A percentile compares a stretch with the other conserved stretches of the same genome.
These are phyloP conservation scores for Triplophysa tibetana DNA, from an alignment of 2,113 vertebrate species.

Conservation along the genomic window DNA sequence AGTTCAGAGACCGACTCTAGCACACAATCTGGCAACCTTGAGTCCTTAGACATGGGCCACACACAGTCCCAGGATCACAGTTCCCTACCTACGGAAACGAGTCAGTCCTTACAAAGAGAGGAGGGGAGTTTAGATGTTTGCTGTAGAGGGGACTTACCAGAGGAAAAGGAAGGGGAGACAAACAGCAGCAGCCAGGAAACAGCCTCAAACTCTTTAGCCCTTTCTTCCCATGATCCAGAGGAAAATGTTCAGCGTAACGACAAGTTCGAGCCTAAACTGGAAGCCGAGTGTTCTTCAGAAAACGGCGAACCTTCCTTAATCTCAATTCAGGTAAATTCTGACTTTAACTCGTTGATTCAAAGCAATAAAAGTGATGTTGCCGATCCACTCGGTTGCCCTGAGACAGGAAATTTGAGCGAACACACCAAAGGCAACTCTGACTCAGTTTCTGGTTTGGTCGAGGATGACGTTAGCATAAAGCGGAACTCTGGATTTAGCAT, in stretches of 20 bases:
- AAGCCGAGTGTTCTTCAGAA: neutral
- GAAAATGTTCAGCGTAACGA: neutral
- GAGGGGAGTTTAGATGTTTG: constrained; percentile 16
- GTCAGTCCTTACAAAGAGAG: constrained; percentile 7
- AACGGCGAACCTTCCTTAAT: neutral
- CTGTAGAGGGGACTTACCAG: constrained; percentile 20
- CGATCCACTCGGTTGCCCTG: neutral
- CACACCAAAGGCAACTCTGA: constrained; percentile 2
- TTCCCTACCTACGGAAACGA: constrained; percentile 36
- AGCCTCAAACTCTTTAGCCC: neutral
- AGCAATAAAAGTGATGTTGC: neutral
- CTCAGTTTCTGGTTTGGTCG: neutral
- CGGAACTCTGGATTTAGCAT: constrained; percentile 8
- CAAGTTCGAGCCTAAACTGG: neutral
- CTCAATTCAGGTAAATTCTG: neutral
- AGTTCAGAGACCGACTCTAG: constrained; percentile 20
- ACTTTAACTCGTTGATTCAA: neutral
- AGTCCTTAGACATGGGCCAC: constrained; percentile 42
- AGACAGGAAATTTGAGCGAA: constrained; percentile 25
- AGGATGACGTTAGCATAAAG: neutral
- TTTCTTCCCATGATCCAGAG: constrained; percentile 16
- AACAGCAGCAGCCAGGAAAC: constrained; percentile 28
- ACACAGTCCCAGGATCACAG: constrained; percentile 30
- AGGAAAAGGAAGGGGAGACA: constrained; percentile 32
- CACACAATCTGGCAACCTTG: constrained; percentile 37